Percentiles rank a stretch among this genome's conserved stretches.
phyloP scores from a whole-genome alignment of 1,140 invertebrate species.

The Nasonia vitripennis region DNA sequence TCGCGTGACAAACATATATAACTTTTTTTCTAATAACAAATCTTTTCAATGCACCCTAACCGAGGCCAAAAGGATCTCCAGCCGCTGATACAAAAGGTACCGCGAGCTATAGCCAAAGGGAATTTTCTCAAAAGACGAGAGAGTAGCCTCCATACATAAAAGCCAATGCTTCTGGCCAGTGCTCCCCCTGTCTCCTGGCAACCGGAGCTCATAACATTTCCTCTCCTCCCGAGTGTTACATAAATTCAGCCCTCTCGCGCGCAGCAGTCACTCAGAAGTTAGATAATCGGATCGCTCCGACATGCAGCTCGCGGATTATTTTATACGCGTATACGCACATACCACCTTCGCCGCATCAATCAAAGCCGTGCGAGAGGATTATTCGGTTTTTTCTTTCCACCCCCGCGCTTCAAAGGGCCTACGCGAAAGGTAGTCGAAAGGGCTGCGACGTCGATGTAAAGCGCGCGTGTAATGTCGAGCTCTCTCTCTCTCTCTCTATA shows the following conservation, averaged over 20 bases:
- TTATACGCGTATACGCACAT: background rate
- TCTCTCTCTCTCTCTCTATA: no score
- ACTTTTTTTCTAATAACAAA: no score
- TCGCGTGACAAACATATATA: no score
- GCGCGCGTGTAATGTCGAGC: no score
- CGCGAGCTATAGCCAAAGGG: no score
- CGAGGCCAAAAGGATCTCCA: no score
- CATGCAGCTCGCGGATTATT: no score
- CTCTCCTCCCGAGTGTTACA: background rate
- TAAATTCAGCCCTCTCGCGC: background rate
- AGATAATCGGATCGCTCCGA: constrained; percentile 56
- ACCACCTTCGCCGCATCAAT: background rate
- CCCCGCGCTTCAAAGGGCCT: no score
- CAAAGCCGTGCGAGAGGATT: background rate
- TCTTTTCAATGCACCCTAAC: no score
- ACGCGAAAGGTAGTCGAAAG: no score
- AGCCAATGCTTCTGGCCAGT: constrained; percentile 42
- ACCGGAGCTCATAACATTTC: constrained; percentile 45
- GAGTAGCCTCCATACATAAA: constrained; percentile 47
- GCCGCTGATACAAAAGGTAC: no score
- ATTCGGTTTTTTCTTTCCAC: background rate
- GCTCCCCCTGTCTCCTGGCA: constrained; percentile 48
- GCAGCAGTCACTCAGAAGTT: background rate
- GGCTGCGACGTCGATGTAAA: no score
- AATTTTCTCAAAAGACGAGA: constrained; percentile 7